Evolutionary conservation across 2,888 invertebrate species (phyloP).

Genomic region (Baccha elongata): DNA sequence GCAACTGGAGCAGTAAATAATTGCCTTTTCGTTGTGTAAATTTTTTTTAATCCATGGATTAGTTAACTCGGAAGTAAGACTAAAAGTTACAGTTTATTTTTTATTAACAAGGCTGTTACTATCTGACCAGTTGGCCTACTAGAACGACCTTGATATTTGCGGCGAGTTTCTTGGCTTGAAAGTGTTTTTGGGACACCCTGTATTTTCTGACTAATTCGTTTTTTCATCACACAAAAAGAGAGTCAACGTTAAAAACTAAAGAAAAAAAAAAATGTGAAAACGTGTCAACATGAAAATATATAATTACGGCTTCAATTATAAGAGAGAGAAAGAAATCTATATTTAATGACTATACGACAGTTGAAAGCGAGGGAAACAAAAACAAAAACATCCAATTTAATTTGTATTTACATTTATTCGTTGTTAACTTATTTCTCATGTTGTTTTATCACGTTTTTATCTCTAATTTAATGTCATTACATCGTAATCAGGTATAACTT

Average conservation of each 20-base stretch:
- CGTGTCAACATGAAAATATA: conserved; percentile 75
- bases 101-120: too few species aligned
- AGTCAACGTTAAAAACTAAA: conserved; percentile 25
- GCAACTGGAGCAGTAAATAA: too few species aligned
- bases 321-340: conserved; percentile 38
- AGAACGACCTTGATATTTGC: too few species aligned
- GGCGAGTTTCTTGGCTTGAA: too few species aligned
- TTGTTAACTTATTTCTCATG: conserved; percentile 65
- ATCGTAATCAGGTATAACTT: conserved; percentile 53
- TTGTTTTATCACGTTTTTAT: conserved; percentile 65
- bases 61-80: too few species aligned
- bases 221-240: conserved; percentile 8
- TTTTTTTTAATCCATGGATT: too few species aligned
- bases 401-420: conserved; percentile 70
- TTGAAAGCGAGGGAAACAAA: conserved; percentile 41
- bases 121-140: too few species aligned
- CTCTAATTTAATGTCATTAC: conserved; percentile 66
- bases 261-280: conserved; percentile 74
- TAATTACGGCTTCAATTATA: conserved; percentile 70
- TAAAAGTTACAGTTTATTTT: too few species aligned
- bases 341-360: conserved; percentile 55
- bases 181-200: too few species aligned
- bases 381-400: conserved; percentile 61
- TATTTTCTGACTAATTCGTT: conserved; percentile 42
- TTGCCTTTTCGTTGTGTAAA: too few species aligned